Conservation (phyloP, 1,140 invertebrate genomes). For the Bombus impatiens region DNA sequence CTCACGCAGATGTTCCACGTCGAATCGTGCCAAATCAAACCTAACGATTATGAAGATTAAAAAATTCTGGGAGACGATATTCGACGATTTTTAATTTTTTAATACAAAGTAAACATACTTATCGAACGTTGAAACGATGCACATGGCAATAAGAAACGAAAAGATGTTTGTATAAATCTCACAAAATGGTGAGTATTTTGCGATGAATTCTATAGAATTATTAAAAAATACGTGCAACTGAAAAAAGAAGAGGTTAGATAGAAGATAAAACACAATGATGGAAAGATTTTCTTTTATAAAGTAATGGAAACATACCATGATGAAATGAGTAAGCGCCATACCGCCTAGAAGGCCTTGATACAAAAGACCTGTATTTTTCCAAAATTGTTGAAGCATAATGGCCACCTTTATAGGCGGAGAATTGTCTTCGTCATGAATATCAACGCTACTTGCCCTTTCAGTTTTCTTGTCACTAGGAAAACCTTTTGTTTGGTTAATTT, state of each 20-base stretch:
- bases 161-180: conserved; percentile 77
- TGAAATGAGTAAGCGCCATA: conserved; percentile 78
- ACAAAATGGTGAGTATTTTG: conserved; percentile 67
- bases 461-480: not conserved
- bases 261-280: no score
- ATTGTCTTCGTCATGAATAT: conserved; percentile 40
- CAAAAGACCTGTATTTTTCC: conserved; percentile 73
- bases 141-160: conserved; percentile 74
- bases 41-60: conserved; percentile 51
- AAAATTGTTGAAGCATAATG: conserved; percentile 74
- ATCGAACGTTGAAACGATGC: conserved; percentile 76
- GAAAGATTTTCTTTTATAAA: not conserved
- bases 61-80: not conserved
- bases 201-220: conserved; percentile 41
- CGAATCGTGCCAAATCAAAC: conserved; percentile 75
- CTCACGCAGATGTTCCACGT: conserved; percentile 71
- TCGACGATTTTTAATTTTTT: no score
- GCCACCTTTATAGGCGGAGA: conserved; percentile 74
- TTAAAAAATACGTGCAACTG: conserved; percentile 74
- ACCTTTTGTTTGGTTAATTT: conserved; percentile 64
- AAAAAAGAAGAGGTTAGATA: conserved; percentile 17
- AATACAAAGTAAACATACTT: conserved; percentile 63
- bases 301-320: conserved; percentile 69
- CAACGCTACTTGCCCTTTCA: not conserved
- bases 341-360: conserved; percentile 79